Conservation (phyloP, 2,888 invertebrate species). For the Miltochrista miniata region DNA sequence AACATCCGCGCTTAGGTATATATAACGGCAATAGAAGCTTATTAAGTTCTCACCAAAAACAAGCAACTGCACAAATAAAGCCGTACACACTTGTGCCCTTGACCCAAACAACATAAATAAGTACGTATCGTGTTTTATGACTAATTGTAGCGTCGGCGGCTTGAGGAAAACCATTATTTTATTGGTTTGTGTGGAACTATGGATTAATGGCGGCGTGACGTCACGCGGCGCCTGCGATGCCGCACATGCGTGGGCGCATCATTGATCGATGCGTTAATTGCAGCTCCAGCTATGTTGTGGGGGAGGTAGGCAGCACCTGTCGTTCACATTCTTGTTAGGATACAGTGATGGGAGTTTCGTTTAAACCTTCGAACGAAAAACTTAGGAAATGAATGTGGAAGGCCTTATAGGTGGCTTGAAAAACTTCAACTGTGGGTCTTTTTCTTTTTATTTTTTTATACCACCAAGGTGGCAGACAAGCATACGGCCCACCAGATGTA, state of each 20-base stretch:
- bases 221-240: constrained; percentile 18
- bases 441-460: too few relatives aligned
- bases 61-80: not conserved
- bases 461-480: too few relatives aligned
- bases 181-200: constrained; percentile 8
- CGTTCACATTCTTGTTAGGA: not conserved
- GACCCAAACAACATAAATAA: constrained; percentile 7
- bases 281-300: not conserved
- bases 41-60: constrained; percentile 1
- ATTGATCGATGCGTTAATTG: not conserved
- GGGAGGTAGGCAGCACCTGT: not conserved
- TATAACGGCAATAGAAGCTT: too few relatives aligned
- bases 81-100: constrained; percentile 4
- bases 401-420: too few relatives aligned
- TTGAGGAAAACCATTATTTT: constrained; percentile 23
- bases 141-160: constrained; percentile 22
- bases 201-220: constrained; percentile 12
- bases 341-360: not conserved
- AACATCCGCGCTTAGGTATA: too few relatives aligned
- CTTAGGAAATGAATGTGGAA: too few relatives aligned
- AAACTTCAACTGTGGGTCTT: too few relatives aligned
- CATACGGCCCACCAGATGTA: too few relatives aligned
- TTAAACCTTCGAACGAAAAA: not conserved
- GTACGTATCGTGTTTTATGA: constrained; percentile 15
- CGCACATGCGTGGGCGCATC: not conserved